Conservation (phyloP, 2,797 vertebrate genomes). For the Gymnothorax javanicus region DNA sequence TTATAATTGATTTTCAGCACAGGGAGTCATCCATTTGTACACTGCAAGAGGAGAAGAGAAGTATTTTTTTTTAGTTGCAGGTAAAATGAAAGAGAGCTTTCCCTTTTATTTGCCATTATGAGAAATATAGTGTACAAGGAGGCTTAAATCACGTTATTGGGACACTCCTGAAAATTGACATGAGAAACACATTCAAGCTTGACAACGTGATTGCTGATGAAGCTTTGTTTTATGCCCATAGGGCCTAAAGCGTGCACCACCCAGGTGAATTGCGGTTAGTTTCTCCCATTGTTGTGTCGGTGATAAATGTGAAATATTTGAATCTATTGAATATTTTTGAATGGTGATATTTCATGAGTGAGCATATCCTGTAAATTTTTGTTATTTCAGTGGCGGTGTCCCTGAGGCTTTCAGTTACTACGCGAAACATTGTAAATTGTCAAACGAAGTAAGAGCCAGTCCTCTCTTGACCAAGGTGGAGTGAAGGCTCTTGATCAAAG, state of each 20-base stretch:
- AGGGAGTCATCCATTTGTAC: background rate
- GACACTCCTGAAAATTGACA: background rate
- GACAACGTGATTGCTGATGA: background rate
- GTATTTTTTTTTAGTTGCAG: background rate
- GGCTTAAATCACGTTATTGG: background rate
- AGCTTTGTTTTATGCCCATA: background rate
- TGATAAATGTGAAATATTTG: background rate
- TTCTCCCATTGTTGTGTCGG: background rate
- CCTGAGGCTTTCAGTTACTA: too few species aligned
- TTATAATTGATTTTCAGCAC: background rate
- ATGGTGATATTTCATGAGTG: too few species aligned
- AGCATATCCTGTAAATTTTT: too few species aligned
- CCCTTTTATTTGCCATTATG: background rate
- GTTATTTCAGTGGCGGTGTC: too few species aligned
- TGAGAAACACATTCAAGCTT: background rate
- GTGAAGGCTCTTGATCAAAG: too few species aligned
- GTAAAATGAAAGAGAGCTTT: background rate
- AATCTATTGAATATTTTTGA: too few species aligned
- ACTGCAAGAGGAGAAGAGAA: background rate
- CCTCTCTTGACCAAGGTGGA: too few species aligned
- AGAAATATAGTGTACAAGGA: background rate
- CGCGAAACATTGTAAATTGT: too few species aligned
- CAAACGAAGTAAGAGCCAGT: too few species aligned
- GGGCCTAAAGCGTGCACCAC: background rate
- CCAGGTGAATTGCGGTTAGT: background rate